Percentiles rank a stretch among this genome's conserved stretches.
phyloP scores from a whole-genome alignment of 1,140 invertebrate species.

The Trichonephila clavata region DNA sequence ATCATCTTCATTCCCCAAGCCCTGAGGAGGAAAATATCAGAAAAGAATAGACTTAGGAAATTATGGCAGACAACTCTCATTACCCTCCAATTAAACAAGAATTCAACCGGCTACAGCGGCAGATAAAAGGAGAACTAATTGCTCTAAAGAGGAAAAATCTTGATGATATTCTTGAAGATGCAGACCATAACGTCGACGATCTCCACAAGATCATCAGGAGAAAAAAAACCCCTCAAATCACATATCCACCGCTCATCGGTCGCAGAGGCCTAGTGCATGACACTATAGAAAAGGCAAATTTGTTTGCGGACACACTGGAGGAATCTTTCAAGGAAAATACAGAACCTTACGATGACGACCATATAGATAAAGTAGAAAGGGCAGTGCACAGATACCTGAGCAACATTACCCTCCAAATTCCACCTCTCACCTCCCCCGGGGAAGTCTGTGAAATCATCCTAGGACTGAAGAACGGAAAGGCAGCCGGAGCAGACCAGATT shows the following conservation, averaged over 20 bases:
- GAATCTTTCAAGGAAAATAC: background rate
- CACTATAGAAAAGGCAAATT: too few relatives aligned
- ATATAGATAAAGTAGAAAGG: background rate
- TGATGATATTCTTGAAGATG: background rate
- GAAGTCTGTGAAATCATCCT: background rate
- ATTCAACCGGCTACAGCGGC: too few relatives aligned
- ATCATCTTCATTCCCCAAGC: too few relatives aligned
- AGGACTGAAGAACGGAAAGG: background rate
- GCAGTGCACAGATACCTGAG: background rate
- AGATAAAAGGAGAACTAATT: background rate
- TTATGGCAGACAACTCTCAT: too few relatives aligned
- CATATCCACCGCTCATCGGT: too few relatives aligned
- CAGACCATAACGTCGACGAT: background rate
- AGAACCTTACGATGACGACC: background rate
- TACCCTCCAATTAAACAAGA: too few relatives aligned
- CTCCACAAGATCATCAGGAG: background rate
- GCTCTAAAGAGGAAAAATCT: background rate
- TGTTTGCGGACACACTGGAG: background rate
- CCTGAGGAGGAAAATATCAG: too few relatives aligned
- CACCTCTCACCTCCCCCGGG: background rate
- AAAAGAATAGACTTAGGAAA: too few relatives aligned
- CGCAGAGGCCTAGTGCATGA: background rate
- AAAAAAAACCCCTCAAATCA: background rate
- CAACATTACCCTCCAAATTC: rapidly evolving
- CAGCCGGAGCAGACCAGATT: too few relatives aligned